Evolutionary conservation across 2,797 vertebrate species (phyloP).

Genomic region (Tokudaia tokunoshimensis): DNA sequence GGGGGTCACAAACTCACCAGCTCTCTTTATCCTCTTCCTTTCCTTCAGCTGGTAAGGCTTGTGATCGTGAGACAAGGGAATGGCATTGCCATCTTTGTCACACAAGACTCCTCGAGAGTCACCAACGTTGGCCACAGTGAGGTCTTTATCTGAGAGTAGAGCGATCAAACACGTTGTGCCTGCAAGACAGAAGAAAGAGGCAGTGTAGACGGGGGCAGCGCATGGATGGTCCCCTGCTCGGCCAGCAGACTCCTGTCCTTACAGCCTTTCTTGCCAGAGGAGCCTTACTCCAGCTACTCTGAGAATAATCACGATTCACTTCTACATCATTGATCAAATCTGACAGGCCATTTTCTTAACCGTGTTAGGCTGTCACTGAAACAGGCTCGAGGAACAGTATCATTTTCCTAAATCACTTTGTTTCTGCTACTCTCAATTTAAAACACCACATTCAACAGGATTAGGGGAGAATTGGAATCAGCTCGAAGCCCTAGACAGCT

Average conservation of each 20-base stretch:
- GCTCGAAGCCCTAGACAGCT: neutral
- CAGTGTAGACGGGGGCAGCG: neutral
- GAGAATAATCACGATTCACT: neutral
- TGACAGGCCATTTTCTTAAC: slow-evolving; percentile 77
- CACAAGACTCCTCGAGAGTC: slow-evolving; percentile 97
- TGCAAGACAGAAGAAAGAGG: slow-evolving; percentile 80
- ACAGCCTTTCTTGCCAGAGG: slow-evolving; percentile 13
- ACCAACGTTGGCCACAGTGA: slow-evolving; percentile 98
- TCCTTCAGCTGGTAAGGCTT: slow-evolving; percentile 99
- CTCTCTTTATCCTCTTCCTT: slow-evolving; percentile 98
- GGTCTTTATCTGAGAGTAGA: slow-evolving; percentile 95
- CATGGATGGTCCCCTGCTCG: neutral
- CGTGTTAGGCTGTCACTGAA: slow-evolving; percentile 57
- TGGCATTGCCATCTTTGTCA: slow-evolving; percentile 97
- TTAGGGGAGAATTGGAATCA: slow-evolving; percentile 40
- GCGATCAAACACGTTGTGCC: slow-evolving; percentile 97
- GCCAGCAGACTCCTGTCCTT: slow-evolving; percentile 16
- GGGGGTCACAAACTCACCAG: slow-evolving; percentile 89
- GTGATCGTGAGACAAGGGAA: slow-evolving; percentile 98
- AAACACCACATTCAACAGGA: slow-evolving; percentile 56
- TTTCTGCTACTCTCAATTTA: slow-evolving; percentile 69
- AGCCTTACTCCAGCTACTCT: neutral
- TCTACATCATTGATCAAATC: slow-evolving; percentile 68
- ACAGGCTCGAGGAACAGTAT: slow-evolving; percentile 43
- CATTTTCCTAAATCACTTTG: slow-evolving; percentile 67